Conservation (phyloP, 2,797 vertebrate genomes). For the Tolypeutes matacus region DNA sequence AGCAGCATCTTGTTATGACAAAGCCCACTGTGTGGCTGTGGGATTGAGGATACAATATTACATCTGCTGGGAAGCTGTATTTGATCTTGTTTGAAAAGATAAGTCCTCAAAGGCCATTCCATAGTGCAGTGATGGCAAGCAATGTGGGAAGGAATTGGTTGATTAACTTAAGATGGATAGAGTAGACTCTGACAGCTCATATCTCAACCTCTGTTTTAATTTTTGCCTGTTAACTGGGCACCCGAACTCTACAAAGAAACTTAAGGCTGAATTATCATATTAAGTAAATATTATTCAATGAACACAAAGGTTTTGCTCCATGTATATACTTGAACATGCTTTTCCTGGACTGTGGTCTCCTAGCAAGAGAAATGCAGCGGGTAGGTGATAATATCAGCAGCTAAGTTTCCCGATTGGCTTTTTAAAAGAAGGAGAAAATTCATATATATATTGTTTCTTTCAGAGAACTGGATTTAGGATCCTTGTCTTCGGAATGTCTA, state of each 20-base stretch:
- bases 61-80: neutral
- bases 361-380: constrained; percentile 31
- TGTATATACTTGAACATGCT: neutral
- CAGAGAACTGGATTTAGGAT: constrained; percentile 39
- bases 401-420: neutral
- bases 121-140: neutral
- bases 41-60: neutral
- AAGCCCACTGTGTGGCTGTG: neutral
- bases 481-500: constrained; percentile 30
- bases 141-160: neutral
- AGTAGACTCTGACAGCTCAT: neutral
- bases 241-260: neutral
- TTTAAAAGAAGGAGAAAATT: constrained; percentile 46
- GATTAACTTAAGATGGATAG: neutral
- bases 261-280: neutral
- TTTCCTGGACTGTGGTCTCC: constrained; percentile 55
- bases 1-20: neutral
- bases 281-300: neutral
- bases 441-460: neutral
- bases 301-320: constrained; percentile 58
- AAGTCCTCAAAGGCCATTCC: neutral
- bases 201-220: neutral
- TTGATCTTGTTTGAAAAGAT: neutral
- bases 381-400: constrained; percentile 4
- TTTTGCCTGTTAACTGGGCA: neutral